These are phyloP conservation scores for Hemitrygon akajei DNA, from an alignment of 2,797 vertebrate genomes.

Conservation along the genomic window DNA sequence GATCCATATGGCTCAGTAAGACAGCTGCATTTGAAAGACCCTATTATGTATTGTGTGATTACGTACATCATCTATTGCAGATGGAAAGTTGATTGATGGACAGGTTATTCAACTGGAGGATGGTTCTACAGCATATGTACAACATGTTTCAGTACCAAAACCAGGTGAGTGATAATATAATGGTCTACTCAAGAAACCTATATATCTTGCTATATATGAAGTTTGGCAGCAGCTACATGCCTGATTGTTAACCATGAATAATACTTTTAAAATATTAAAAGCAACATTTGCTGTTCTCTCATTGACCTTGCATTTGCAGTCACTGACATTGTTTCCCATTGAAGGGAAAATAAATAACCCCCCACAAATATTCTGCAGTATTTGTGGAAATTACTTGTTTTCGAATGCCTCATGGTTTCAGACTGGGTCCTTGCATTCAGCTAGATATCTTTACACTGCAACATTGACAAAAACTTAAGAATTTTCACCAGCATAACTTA, in stretches of 20 bases:
- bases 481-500: no score
- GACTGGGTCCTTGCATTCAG: no score
- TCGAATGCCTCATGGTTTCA: no score
- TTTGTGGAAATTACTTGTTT: no score
- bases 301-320: no score
- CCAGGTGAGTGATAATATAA: slow-evolving; percentile 58
- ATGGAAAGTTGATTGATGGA: slow-evolving; percentile 92
- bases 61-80: slow-evolving; percentile 52
- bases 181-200: not conserved
- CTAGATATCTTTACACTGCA: no score
- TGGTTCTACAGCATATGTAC: slow-evolving; percentile 91
- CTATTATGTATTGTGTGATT: not conserved
- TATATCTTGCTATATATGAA: not conserved
- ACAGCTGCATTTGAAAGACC: not conserved
- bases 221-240: not conserved
- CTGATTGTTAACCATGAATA: not conserved
- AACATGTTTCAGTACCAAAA: slow-evolving; percentile 89
- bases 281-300: not conserved
- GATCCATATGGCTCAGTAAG: not conserved
- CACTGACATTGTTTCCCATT: no score
- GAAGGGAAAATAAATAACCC: no score
- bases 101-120: slow-evolving; percentile 97
- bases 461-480: no score
- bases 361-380: no score
- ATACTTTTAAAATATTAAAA: not conserved